Evolutionary conservation across 2,113 vertebrate species (phyloP).

Genomic region (Psammodynastes pulverulentus): DNA sequence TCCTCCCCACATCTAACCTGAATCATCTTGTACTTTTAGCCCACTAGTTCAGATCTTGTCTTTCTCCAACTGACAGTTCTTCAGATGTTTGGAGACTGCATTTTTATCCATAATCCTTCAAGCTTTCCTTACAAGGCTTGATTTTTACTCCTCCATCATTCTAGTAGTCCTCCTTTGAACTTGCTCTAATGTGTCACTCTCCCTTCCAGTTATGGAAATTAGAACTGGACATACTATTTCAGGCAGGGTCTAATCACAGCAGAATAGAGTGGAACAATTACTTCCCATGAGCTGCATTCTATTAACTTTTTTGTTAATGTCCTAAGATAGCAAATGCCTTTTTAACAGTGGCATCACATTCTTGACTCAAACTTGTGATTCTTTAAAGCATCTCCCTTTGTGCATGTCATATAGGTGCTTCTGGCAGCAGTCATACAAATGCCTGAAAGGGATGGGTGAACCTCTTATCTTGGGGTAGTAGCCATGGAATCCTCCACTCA

Average conservation of each 20-base stretch:
- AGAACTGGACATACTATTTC: not conserved
- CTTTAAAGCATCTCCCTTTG: not conserved
- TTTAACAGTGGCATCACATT: not conserved
- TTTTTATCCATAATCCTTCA: not conserved
- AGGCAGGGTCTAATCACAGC: not conserved
- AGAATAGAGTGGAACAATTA: not conserved
- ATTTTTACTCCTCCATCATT: not conserved
- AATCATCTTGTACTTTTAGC: not conserved
- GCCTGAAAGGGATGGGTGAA: not conserved
- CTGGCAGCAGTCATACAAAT: not conserved
- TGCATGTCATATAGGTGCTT: not conserved
- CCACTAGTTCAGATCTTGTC: not conserved
- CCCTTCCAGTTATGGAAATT: not conserved
- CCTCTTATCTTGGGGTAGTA: not conserved
- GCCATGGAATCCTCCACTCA: not conserved
- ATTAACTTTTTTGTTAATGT: not conserved
- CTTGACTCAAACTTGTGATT: not conserved
- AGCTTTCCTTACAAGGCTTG: not conserved
- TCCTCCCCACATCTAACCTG: not conserved
- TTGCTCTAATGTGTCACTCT: not conserved
- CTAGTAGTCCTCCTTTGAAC: not conserved
- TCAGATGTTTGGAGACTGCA: not conserved
- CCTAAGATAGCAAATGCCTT: not conserved
- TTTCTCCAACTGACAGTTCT: not conserved
- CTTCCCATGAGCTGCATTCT: not conserved